These are phyloP conservation scores for Macquaria australasica DNA, from an alignment of 2,113 vertebrate species.

Conservation along the genomic window DNA sequence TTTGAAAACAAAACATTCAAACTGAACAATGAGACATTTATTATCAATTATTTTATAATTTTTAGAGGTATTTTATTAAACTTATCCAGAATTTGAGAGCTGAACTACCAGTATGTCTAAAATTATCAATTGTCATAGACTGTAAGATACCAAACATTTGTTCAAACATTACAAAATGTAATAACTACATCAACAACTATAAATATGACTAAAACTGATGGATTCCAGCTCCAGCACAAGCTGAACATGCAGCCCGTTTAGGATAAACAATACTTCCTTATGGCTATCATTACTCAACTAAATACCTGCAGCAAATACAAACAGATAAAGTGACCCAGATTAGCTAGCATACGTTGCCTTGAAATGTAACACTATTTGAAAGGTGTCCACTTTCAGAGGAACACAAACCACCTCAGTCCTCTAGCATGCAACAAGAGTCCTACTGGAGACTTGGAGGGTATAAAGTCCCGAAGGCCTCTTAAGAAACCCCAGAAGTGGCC, in stretches of 20 bases:
- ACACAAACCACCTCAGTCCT: slow-evolving; percentile 78
- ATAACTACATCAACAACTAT: neutral
- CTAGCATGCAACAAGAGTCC: slow-evolving; percentile 76
- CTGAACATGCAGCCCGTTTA: slow-evolving; percentile 8
- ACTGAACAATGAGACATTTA: neutral
- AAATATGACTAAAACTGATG: neutral
- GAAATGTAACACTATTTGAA: slow-evolving; percentile 81
- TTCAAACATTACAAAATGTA: neutral
- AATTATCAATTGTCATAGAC: neutral
- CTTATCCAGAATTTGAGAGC: no score
- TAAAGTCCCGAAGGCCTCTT: slow-evolving; percentile 57
- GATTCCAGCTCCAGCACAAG: slow-evolving; percentile 17
- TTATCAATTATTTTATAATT: neutral
- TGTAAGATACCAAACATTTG: neutral
- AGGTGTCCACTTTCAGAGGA: slow-evolving; percentile 83
- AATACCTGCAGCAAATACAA: slow-evolving; percentile 73
- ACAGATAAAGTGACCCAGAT: slow-evolving; percentile 82
- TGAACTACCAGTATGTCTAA: neutral
- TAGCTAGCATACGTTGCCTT: slow-evolving; percentile 68
- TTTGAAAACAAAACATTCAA: slow-evolving; percentile 1
- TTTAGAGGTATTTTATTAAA: neutral
- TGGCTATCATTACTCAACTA: slow-evolving; percentile 46
- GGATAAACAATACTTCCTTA: slow-evolving; percentile 21
- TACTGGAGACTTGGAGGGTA: slow-evolving; percentile 58
- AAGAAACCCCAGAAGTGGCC: slow-evolving; percentile 51